Base-by-base conservation (phyloP, 1,140 invertebrate genomes). In the Tribolium madens region DNA sequence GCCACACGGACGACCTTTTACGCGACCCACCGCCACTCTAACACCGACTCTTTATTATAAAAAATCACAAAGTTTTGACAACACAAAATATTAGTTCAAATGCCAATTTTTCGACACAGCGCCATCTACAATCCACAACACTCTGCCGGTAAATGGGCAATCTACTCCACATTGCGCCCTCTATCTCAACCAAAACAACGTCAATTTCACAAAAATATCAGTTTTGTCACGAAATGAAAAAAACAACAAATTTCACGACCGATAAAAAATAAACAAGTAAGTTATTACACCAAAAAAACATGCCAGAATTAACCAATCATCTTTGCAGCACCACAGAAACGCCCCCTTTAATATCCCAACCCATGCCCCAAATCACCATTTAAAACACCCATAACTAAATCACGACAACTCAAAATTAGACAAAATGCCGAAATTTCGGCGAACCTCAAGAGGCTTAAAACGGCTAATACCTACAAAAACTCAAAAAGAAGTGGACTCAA, bases 51-150 rank as follows among this genome's bases (percentile, higher is more conserved):
- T 71, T 52, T 26, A 46, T n/a, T 47, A 68, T 9, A 75, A 75
- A 75, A 75, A 64, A 47, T 75, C 73, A 68, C 73, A 75, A 75
- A 75, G 31, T 75, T 72, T 73, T 73, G 71, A 73, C 71, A 73
- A 73, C 71, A 74, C 69, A 33, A 69, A 76, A 69, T 78, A 70
- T 48, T 26, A 71, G 68, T 76, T 78, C 75, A 75, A 70, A 76
- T 78, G 77, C 53, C 57, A 75, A 48, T 21, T 64, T 47, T 13
- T 10, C 36, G 69, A 47, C 50, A 17, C 31, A 31, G 74, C 77
- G 77, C 14, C 77, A 79, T 79, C 77, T 79, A 47, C 68, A 33
- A 15, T 33, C 18, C 12, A 52, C 3, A 64, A 26, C 9, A n/a
- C 14, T 50, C 46, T 26, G 14, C 7, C 46, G 50, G 50, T 50